phyloP scores from a whole-genome alignment of 1,140 invertebrate genomes.

The Aphelenchoides besseyi region DNA sequence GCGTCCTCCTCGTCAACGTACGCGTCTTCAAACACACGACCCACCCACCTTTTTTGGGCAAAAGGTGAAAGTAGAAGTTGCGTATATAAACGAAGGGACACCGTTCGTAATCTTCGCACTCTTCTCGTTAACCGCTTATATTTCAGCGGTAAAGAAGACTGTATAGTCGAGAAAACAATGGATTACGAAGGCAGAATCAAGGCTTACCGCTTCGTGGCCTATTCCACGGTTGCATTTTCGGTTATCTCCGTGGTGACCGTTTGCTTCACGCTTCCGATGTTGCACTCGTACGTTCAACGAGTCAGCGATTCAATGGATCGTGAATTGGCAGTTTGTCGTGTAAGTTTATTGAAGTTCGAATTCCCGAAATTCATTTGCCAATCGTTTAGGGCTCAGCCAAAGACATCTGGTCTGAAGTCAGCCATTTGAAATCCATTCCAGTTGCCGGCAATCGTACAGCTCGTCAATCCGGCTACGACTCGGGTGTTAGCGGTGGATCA shows the following conservation, averaged over 20 bases:
- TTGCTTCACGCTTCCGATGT: constrained; percentile 57
- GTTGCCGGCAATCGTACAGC: constrained; percentile 51
- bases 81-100: neutral
- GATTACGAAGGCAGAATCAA: constrained; percentile 49
- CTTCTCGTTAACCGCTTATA: neutral
- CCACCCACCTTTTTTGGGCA: neutral
- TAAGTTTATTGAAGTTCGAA: constrained; percentile 24
- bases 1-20: neutral
- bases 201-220: constrained; percentile 48
- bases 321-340: constrained; percentile 55
- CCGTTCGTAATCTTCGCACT: neutral
- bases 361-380: neutral
- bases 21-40: neutral
- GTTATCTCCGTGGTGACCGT: constrained; percentile 44
- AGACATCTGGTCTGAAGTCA: constrained; percentile 61
- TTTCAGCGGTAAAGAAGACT: constrained; percentile 7
- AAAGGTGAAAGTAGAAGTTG: neutral
- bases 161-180: constrained; percentile 12
- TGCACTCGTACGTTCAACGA: constrained; percentile 57
- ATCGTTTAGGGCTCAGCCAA: constrained; percentile 59
- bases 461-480: constrained; percentile 51
- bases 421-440: constrained; percentile 55
- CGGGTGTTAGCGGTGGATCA: constrained; percentile 33
- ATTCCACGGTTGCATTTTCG: constrained; percentile 52
- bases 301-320: constrained; percentile 55